These are phyloP conservation scores for Alentia gelatinosa DNA, from an alignment of 2,888 invertebrate genomes.

Conservation along the genomic window DNA sequence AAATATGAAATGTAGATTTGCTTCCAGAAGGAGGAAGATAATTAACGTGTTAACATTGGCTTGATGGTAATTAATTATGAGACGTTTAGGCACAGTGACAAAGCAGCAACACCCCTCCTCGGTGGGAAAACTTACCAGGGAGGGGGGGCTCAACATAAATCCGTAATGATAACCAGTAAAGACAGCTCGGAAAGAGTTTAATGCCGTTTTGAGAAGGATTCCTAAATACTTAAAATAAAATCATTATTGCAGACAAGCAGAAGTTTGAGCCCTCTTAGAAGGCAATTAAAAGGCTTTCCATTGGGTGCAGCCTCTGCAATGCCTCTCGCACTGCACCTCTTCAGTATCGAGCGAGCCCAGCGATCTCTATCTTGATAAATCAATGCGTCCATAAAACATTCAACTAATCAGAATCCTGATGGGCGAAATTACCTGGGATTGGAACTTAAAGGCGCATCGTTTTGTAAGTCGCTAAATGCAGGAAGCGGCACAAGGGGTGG, in stretches of 20 bases:
- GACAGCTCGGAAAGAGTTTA: neutral
- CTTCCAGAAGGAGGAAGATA: neutral
- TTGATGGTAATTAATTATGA: neutral
- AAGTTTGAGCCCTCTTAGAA: neutral
- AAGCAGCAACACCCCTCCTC: neutral
- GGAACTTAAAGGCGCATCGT: neutral
- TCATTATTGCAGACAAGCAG: neutral
- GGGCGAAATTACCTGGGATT: neutral
- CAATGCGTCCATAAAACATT: neutral
- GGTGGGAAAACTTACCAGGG: neutral
- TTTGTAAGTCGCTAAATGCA: neutral
- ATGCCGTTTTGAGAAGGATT: neutral
- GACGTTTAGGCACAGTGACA: neutral
- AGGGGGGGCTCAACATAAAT: neutral
- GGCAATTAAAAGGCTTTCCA: neutral
- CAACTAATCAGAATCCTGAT: neutral
- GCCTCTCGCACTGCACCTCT: too few relatives aligned
- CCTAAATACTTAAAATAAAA: neutral
- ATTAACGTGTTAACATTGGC: neutral
- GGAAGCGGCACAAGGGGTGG: too few relatives aligned
- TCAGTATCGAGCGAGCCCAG: neutral
- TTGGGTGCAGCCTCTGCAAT: too few relatives aligned
- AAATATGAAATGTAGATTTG: conserved; percentile 6
- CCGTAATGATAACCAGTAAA: neutral
- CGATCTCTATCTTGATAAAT: neutral